Evolutionary conservation across 1,140 invertebrate species (phyloP).

Genomic region (Megathymus violae): DNA sequence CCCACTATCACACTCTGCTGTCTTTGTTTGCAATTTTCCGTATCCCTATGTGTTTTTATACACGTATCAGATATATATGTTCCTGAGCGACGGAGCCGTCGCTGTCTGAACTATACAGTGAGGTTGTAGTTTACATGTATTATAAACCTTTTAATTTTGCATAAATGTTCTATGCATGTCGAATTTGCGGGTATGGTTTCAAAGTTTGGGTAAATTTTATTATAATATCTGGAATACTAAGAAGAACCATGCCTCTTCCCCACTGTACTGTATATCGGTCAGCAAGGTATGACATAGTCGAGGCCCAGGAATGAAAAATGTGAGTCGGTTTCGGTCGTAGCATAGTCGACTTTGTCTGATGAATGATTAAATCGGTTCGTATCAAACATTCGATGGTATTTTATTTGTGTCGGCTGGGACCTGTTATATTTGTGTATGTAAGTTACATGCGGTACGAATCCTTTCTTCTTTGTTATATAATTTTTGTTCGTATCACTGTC

Average conservation of each 20-base stretch:
- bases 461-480: conserved; percentile 27
- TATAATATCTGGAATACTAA: conserved; percentile 24
- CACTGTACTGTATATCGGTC: conserved; percentile 14
- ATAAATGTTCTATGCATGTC: conserved; percentile 27
- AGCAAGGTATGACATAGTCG: conserved; percentile 3
- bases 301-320: conserved; percentile 22
- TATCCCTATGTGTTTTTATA: conserved; percentile 27
- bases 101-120: conserved; percentile 34
- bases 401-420: conserved; percentile 31
- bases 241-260: conserved; percentile 5
- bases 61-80: conserved; percentile 16
- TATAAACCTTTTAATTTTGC: conserved; percentile 37
- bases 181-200: conserved; percentile 20
- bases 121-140: conserved; percentile 40
- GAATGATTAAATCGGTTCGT: conserved; percentile 36
- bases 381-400: conserved; percentile 25
- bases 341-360: conserved; percentile 32
- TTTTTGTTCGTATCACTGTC: conserved; percentile 31
- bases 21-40: conserved; percentile 38
- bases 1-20: conserved; percentile 57
- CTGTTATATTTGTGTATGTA: conserved; percentile 1
- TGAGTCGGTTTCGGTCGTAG: conserved; percentile 32
- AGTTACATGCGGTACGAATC: neutral
- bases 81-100: no score
- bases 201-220: conserved; percentile 38